Base-by-base conservation (phyloP, 2,797 vertebrate genomes). In the Sebastes hopkinsi region DNA sequence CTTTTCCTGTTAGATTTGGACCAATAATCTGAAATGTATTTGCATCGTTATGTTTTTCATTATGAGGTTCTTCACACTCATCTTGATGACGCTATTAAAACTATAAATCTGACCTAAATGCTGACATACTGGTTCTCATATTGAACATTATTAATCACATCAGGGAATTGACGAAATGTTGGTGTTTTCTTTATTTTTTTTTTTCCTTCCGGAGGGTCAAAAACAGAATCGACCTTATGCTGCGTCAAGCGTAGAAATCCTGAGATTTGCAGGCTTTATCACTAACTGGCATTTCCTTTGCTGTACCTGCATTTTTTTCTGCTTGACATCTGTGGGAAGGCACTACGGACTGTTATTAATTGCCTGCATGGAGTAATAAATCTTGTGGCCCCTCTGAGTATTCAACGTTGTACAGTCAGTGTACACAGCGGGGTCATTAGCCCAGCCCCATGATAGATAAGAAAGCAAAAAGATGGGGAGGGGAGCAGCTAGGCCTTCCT, bases 261-360 rank as follows among this genome's bases (percentile, higher is more conserved):
- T 90, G 79, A 85, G 81, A 91, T 92, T 85, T 88, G 90, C 81
- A 84, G 87, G 65, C 87, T 88, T 90, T 84, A 92, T 88, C 87
- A 88, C 80, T 90, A 87, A 86, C 84, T 90, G 82, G 86, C 88
- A 78, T 91, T 93, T 90, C 86, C 88, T 92, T 75, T 94, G 93
- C 94, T 95, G 90, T 92, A 94, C 91, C 88, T 95, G 94, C 93
- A 95, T 80, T 93, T 95, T 95, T 91, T 80, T 82, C 85, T 89
- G 83, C 75, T 89, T 93, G 90, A 92, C 91, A 83, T 92, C 86
- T 83, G 85, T 90, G 90, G 72, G 83, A 90, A 91, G 77, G 88
- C 87, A 88, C 88, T 76, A 54, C 82, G 78, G 88, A 89, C 90
- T 91, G 81, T 94, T 95, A 95, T 95, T 95, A 96, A 96, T 95